Conservation (phyloP, 2,888 invertebrate genomes). For the Bimastos eiseni region DNA sequence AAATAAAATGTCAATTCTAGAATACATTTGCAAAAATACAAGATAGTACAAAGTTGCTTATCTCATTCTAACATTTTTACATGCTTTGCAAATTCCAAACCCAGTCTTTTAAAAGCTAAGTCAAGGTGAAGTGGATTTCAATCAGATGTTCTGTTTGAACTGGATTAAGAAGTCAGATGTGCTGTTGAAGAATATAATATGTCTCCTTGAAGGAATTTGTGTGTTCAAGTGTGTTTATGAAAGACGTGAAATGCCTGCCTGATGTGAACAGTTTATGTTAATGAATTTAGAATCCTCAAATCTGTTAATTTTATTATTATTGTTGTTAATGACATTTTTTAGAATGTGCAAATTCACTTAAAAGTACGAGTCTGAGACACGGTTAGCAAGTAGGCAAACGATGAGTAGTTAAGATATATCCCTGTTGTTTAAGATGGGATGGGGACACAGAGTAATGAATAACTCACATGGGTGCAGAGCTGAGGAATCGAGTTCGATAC, state of each 20-base stretch:
- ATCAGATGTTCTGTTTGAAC: neutral
- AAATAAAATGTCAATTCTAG: conserved; percentile 7
- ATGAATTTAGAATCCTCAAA: neutral
- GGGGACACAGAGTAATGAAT: too few species aligned
- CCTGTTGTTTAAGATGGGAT: too few species aligned
- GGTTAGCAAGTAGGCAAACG: too few species aligned
- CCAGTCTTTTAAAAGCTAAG: neutral
- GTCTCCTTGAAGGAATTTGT: neutral
- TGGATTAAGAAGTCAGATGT: neutral
- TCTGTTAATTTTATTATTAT: too few species aligned
- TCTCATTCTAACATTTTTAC: neutral
- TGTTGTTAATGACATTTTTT: too few species aligned
- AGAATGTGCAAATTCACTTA: too few species aligned
- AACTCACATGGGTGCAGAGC: too few species aligned
- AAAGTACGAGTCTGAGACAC: too few species aligned
- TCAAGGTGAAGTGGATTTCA: neutral
- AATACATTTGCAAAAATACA: neutral
- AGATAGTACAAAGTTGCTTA: neutral
- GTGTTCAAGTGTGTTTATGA: neutral
- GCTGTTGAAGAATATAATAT: neutral
- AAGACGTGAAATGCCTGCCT: neutral
- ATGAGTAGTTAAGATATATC: too few species aligned
- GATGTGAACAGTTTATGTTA: neutral
- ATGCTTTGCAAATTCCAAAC: neutral
- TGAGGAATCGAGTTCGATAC: too few species aligned